phyloP scores from a whole-genome alignment of 2,113 vertebrate species.

The Ramphastos sulfuratus region DNA sequence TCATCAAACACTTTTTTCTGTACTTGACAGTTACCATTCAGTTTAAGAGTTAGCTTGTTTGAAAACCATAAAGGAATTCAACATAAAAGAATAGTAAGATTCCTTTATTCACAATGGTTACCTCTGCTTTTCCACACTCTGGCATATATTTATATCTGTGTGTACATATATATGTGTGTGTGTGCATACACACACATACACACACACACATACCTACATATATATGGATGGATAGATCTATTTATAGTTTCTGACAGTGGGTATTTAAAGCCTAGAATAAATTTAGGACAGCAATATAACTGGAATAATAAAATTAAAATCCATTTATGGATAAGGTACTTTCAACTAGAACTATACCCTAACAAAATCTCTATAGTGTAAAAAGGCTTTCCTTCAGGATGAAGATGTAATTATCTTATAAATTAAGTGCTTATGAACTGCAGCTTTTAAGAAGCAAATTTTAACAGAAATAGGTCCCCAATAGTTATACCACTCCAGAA shows the following conservation, averaged over 20 bases:
- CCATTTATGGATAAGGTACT: neutral
- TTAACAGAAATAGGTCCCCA: neutral
- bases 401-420: neutral
- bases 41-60: neutral
- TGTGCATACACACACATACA: too few relatives aligned
- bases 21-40: neutral
- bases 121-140: neutral
- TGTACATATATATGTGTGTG: too few relatives aligned
- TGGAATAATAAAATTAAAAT: neutral
- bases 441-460: neutral
- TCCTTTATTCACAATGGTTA: neutral
- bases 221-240: neutral
- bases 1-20: neutral
- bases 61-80: neutral
- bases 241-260: neutral
- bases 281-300: neutral
- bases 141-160: neutral
- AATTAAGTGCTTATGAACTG: neutral
- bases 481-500: neutral
- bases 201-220: too few relatives aligned
- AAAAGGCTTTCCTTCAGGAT: neutral
- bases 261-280: neutral
- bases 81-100: neutral
- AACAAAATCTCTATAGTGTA: neutral
- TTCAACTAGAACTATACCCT: neutral